phyloP scores from a whole-genome alignment of 92 coral and sea anemone species.

The Metridium senile region DNA sequence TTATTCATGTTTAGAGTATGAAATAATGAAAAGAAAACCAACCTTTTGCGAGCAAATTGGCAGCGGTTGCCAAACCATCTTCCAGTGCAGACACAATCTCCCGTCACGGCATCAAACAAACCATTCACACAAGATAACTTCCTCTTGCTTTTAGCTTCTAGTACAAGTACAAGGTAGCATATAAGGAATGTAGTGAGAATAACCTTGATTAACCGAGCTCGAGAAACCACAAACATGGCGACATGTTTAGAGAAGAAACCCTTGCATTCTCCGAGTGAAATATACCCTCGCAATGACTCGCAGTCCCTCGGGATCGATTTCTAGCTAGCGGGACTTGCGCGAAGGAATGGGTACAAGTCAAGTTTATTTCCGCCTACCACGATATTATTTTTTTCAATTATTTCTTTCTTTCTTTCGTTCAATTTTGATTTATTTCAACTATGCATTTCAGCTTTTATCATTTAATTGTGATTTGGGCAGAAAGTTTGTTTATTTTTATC shows the following conservation, averaged over 20 bases:
- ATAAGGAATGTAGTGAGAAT: neutral
- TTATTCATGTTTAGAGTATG: neutral
- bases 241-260: conserved; percentile 21
- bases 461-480: no score
- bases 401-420: no score
- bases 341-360: conserved; percentile 2
- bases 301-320: conserved; percentile 40
- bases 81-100: conserved; percentile 22
- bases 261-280: conserved; percentile 14
- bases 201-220: conserved; percentile 17
- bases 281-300: conserved; percentile 21
- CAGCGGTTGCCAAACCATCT: conserved; percentile 46
- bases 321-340: conserved; percentile 8
- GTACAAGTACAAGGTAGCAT: neutral
- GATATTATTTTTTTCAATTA: no score
- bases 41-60: conserved; percentile 54
- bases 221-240: conserved; percentile 42
- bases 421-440: no score
- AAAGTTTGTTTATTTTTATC: no score
- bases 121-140: conserved; percentile 20
- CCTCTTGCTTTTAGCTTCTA: conserved; percentile 27
- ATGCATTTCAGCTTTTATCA: no score
- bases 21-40: neutral
- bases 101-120: neutral
- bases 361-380: neutral